phyloP scores from a whole-genome alignment of 2,797 vertebrate species.

The Urosaurus nigricauda region DNA sequence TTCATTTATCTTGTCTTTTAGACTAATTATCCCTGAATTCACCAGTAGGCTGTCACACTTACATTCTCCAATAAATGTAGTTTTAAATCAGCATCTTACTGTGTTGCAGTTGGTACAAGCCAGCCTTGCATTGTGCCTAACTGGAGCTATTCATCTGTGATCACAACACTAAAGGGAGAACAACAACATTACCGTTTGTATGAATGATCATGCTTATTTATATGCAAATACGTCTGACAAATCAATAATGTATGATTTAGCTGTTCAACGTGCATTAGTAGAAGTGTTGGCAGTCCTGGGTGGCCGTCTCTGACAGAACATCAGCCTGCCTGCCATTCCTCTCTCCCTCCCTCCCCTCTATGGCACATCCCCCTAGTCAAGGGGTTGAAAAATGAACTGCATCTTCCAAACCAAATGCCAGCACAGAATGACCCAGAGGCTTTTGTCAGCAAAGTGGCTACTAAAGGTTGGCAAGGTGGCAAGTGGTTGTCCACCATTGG shows the following conservation, averaged over 20 bases:
- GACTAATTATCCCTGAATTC: constrained; percentile 93
- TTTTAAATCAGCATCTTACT: constrained; percentile 85
- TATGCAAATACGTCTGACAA: constrained; percentile 87
- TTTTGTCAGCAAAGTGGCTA: rapidly evolving
- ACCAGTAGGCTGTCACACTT: constrained; percentile 87
- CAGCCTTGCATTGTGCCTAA: constrained; percentile 82
- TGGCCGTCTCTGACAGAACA: constrained; percentile 65
- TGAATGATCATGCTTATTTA: constrained; percentile 87
- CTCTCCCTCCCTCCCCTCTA: background rate
- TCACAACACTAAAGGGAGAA: constrained; percentile 82
- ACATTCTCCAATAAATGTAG: constrained; percentile 91
- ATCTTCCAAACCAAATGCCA: constrained; percentile 30
- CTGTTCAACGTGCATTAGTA: constrained; percentile 76
- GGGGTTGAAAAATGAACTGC: constrained; percentile 60
- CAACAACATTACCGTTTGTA: constrained; percentile 76
- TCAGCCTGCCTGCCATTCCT: constrained; percentile 36
- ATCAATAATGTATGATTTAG: constrained; percentile 88
- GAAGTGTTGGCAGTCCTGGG: constrained; percentile 69
- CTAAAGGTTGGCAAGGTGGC: background rate
- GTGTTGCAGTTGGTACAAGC: constrained; percentile 74
- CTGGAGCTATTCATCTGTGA: constrained; percentile 85
- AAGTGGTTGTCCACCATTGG: background rate
- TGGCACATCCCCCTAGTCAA: constrained; percentile 44
- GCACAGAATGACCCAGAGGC: background rate
- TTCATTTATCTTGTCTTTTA: constrained; percentile 98